A percentile compares a stretch with the other conserved stretches of the same genome.
Conservation (phyloP, 1,140 invertebrate species). For the Bombus waltoni region DNA sequence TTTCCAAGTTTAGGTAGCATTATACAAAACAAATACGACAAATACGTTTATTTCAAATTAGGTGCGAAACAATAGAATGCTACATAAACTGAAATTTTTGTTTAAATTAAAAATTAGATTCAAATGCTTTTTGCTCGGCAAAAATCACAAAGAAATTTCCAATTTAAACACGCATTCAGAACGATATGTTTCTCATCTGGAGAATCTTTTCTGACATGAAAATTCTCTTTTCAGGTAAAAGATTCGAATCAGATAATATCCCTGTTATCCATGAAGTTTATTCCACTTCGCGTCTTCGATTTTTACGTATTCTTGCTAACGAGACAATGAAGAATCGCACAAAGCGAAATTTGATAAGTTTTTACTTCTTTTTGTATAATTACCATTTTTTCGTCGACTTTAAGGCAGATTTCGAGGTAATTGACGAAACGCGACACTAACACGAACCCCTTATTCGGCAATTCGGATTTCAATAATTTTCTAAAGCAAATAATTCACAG, state of each 20-base stretch:
- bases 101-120: neutral
- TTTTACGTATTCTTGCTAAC: neutral
- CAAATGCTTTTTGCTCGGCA: neutral
- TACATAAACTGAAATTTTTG: neutral
- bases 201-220: neutral
- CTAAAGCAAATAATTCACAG: neutral
- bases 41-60: neutral
- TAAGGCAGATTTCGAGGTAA: constrained; percentile 38
- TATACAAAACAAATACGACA: neutral
- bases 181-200: neutral
- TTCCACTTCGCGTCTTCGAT: too few species aligned
- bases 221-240: neutral
- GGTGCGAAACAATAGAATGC: neutral
- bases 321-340: neutral
- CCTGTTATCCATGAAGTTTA: neutral
- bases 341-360: neutral
- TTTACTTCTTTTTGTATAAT: too few species aligned
- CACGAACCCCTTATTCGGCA: neutral
- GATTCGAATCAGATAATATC: neutral
- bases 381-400: neutral
- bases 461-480: neutral
- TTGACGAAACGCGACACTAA: constrained; percentile 22
- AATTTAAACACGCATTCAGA: neutral
- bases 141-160: neutral
- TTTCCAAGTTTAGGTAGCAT: neutral